phyloP scores from a whole-genome alignment of 2,888 invertebrate species.

The Leucozona laternaria region DNA sequence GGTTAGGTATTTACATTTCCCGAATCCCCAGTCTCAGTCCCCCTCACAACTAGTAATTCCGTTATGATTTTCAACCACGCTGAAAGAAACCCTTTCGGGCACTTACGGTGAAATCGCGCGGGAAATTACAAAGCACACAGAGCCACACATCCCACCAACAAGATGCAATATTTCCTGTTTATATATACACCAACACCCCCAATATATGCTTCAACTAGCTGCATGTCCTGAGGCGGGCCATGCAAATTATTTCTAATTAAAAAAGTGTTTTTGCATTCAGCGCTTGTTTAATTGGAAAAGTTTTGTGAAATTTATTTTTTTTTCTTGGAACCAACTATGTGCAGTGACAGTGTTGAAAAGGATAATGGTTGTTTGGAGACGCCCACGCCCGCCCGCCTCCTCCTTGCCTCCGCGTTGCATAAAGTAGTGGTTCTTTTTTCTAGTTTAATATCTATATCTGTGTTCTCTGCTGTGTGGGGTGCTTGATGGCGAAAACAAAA shows the following conservation, averaged over 20 bases:
- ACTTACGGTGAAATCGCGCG: slow-evolving; percentile 41
- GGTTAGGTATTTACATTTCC: not conserved
- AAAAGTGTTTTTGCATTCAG: slow-evolving; percentile 69
- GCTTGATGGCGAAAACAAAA: slow-evolving; percentile 10
- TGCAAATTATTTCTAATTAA: slow-evolving; percentile 74
- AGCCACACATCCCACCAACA: slow-evolving; percentile 9
- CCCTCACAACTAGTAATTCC: slow-evolving; percentile 3
- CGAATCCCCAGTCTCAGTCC: no score
- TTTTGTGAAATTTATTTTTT: slow-evolving; percentile 64
- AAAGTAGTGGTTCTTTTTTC: not conserved
- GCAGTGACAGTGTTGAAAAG: slow-evolving; percentile 70
- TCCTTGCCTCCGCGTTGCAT: not conserved
- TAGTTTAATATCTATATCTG: slow-evolving; percentile 20
- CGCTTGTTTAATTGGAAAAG: slow-evolving; percentile 73
- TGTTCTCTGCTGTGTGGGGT: not conserved
- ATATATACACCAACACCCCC: slow-evolving; percentile 5
- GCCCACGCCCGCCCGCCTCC: no score
- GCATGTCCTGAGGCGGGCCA: slow-evolving; percentile 56
- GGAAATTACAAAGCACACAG: slow-evolving; percentile 46
- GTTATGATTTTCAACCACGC: not conserved
- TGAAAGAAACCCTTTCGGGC: slow-evolving; percentile 12
- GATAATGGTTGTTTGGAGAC: slow-evolving; percentile 60
- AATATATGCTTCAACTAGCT: slow-evolving; percentile 25
- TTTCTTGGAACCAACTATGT: slow-evolving; percentile 47
- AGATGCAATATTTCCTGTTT: slow-evolving; percentile 69